Base-by-base conservation (phyloP, 2,113 vertebrate species). In the Sardina pilchardus region DNA sequence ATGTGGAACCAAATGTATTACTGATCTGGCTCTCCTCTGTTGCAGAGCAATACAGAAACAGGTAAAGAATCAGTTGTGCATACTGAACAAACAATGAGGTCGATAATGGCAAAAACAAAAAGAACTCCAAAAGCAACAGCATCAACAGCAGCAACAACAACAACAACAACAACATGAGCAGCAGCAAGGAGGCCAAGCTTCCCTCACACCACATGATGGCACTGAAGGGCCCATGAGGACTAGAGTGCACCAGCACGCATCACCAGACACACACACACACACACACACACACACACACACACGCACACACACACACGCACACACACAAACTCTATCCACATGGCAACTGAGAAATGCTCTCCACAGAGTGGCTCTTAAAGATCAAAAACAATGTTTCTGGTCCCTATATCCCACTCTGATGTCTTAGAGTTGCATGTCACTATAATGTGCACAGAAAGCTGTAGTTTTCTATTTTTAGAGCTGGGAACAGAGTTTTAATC, bases 151-250 rank as follows among this genome's bases (percentile, higher is more conserved):
- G 16, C 50, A 67, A 30, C 1, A 67, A 14, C 7, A 30, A 7
- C 63, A 67, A 14, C n/a, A 67, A 14, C n/a, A 67, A 14, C n/a
- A 67, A 14, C n/a, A 67, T 0, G 59, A 67, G 63, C 63, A 67
- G 63, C n/a, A 67, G 63, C 6, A 7, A 10, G 8, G 63, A 36
- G 71, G 71, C 71, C 34, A 36, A 36, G 30, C 71, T 78, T 34
- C 14, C 14, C 71, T 78, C 34, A 17, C 34, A 78, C 71, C 71
- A 78, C 71, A 78, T 78, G 71, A 78, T 78, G 71, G 71, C 71
- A 78, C 71, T 78, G 71, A 78, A 39, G 71, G 71, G 71, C 26
- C 14, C 71, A 36, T 36, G 34, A 78, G 26, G 71, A 36, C 12
- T n/a, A 30, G n/a, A 78, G 30, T 16, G 10, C 63, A 71, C 19